Evolutionary conservation across 2,797 vertebrate species (phyloP), one percentile per base, ranked within the genome.

Genomic region (Sebastes matsubarae): DNA sequence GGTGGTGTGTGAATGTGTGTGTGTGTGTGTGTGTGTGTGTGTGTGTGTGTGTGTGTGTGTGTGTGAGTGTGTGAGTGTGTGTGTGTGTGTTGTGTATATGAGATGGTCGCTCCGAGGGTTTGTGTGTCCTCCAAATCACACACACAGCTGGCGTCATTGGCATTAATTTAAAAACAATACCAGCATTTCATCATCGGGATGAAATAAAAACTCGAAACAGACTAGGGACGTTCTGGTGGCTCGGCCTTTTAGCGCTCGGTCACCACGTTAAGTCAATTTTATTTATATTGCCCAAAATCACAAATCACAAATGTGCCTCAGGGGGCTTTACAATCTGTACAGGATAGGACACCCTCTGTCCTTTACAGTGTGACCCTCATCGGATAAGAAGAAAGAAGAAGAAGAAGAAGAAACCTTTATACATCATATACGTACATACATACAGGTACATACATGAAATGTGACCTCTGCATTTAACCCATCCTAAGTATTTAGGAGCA

Each of bases 111-210:
- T 52, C 4, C 11, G 20, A 54, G 30, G 60, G 46, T 81, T 68
- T 69, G 61, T 81, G 68, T 65, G 68, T 55, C 69, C 71, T 82
- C 18, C 36, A 71, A 72, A 82, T 85, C 73, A 77, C 29, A 67
- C 60, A 67, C 73, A 73, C 42, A 80, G 54, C 71, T 80, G 63
- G 61, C 14, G 5, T 71, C 70, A 59, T 54, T 70, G 72, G 46
- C 69, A 36, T 54, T 42, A 63, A 57, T 80, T 59, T 46, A 68
- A 59, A 38, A 72, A 81, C 68, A 79, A 72, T 50, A 38, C 9
- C 25, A 74, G 34, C 22, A 71, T 65, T 57, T 85, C 20, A 77
- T 68, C 66, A 55, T 75, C 2, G 1, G 36, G 24, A 46, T 54
- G 46, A 67, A 68, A 74, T 60, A 32, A 69, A 67, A 77, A 38